Percentiles rank a stretch among this genome's conserved stretches.
These are phyloP conservation scores for Tringa solitaria DNA, from an alignment of 2,113 vertebrate species.

Conservation along the genomic window DNA sequence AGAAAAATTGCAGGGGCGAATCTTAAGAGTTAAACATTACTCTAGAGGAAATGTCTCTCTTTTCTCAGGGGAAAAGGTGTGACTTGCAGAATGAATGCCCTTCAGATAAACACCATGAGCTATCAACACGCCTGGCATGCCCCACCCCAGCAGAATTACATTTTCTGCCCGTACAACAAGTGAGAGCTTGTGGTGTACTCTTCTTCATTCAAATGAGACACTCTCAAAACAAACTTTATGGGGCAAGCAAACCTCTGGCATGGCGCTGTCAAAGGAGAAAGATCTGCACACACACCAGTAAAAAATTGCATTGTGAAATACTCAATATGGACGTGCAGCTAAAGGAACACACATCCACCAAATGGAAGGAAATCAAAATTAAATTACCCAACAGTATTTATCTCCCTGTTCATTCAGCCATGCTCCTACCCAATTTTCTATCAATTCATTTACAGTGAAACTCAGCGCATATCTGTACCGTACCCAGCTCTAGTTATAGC, in stretches of 20 bases:
- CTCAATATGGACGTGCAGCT: background rate
- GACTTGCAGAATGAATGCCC: background rate
- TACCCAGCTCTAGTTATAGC: background rate
- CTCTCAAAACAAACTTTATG: constrained; percentile 15
- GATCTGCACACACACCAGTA: background rate
- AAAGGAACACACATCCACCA: background rate
- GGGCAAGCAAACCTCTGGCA: background rate
- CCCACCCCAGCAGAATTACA: background rate
- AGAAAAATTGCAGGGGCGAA: accelerated
- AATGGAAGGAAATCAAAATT: background rate
- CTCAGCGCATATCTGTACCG: background rate
- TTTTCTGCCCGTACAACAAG: background rate
- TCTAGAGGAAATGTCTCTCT: background rate
- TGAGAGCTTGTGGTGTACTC: constrained; percentile 4
- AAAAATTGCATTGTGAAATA: background rate
- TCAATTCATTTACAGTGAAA: background rate
- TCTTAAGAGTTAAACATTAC: background rate
- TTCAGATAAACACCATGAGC: background rate
- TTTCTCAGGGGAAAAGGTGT: background rate
- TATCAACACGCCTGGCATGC: background rate
- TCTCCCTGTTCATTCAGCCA: background rate
- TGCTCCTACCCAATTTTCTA: background rate
- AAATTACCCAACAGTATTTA: background rate
- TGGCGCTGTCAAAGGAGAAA: background rate
- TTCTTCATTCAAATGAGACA: background rate